Conservation (phyloP, 2,888 invertebrate species). For the Callyntrura guangdongensis region DNA sequence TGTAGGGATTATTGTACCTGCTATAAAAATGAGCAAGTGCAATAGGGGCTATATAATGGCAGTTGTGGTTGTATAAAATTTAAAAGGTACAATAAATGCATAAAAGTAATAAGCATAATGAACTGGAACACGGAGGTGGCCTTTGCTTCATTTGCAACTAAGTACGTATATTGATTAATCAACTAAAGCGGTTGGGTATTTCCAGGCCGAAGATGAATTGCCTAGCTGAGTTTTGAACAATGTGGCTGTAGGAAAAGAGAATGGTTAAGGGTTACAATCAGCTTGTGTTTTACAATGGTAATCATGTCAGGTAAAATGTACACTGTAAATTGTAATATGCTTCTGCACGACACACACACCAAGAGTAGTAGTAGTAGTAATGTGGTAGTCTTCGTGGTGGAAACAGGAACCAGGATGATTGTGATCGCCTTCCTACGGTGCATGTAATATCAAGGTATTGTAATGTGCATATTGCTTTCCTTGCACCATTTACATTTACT, state of each 20-base stretch:
- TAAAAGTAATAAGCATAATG: conserved; percentile 63
- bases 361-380: background rate
- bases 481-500: conserved; percentile 18
- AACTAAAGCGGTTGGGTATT: conserved; percentile 41
- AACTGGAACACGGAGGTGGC: conserved; percentile 45
- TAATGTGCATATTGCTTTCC: conserved; percentile 42
- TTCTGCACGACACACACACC: conserved; percentile 1
- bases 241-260: background rate
- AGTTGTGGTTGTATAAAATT: conserved; percentile 47
- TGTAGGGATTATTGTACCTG: conserved; percentile 5
- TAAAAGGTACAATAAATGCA: conserved; percentile 58
- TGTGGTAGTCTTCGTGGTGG: background rate
- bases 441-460: conserved; percentile 36
- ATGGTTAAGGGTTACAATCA: conserved; percentile 11
- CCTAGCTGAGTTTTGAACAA: background rate
- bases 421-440: conserved; percentile 18
- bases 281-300: conserved; percentile 27
- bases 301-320: conserved; percentile 43
- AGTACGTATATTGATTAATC: conserved; percentile 56
- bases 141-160: conserved; percentile 47
- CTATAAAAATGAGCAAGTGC: conserved; percentile 49
- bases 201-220: conserved; percentile 25
- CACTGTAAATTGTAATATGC: conserved; percentile 16
- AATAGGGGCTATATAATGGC: background rate
- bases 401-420: background rate